phyloP scores from a whole-genome alignment of 2,113 vertebrate species.

The Corythornis cristatus region DNA sequence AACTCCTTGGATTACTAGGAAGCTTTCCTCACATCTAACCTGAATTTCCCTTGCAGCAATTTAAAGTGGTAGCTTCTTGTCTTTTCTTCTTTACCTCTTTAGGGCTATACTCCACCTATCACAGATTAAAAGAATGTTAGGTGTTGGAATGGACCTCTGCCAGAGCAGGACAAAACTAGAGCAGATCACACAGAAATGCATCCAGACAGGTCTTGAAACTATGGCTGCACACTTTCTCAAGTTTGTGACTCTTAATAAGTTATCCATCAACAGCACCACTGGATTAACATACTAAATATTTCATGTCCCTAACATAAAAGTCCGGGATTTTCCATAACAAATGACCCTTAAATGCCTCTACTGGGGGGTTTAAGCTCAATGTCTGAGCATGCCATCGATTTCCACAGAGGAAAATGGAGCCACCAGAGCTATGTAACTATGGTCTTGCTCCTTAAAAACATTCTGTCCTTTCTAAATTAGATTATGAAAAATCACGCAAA shows the following conservation, averaged over 20 bases:
- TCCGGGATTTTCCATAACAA: conserved; percentile 29
- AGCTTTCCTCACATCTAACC: neutral
- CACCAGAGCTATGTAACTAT: neutral
- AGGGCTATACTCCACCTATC: neutral
- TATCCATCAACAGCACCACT: neutral
- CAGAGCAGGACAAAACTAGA: too few species aligned
- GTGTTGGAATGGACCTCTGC: too few species aligned
- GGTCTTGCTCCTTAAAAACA: conserved; percentile 40
- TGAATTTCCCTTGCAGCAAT: neutral
- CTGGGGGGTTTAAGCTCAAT: neutral
- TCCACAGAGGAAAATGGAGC: conserved; percentile 31
- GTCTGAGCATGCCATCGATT: neutral
- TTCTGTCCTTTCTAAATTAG: conserved; percentile 49
- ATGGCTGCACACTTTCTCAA: neutral
- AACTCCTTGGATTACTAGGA: neutral
- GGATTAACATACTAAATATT: conserved; percentile 31
- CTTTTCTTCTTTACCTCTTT: neutral
- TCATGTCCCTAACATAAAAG: neutral
- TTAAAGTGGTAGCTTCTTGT: neutral
- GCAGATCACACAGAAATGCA: too few species aligned
- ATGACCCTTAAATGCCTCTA: neutral
- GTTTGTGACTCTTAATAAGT: neutral
- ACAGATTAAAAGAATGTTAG: too few species aligned
- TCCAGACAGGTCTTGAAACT: neutral
- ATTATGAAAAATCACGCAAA: conserved; percentile 38